phyloP scores from a whole-genome alignment of 92 coral and sea anemone genomes.

The Heliopora coerulea region DNA sequence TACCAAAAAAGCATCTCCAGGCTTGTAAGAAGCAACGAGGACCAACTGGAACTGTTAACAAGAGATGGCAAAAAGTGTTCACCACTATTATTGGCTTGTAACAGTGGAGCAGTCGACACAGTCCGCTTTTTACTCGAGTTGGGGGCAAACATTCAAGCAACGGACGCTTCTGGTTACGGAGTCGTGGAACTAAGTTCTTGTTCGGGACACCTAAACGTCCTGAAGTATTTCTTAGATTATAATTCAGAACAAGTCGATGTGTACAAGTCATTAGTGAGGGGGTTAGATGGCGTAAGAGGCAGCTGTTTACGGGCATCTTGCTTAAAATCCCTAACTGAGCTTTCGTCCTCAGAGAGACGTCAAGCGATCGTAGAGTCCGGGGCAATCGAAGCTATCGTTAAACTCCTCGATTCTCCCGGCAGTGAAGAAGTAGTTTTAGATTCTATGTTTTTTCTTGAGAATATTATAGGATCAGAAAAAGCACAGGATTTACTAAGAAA shows the following conservation, averaged over 20 bases:
- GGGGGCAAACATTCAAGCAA: conserved; percentile 77
- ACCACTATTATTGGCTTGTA: conserved; percentile 82
- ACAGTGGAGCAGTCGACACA: conserved; percentile 77
- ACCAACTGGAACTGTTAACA: conserved; percentile 85
- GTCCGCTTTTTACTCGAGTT: conserved; percentile 75
- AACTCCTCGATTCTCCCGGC: conserved; percentile 58
- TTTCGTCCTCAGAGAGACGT: conserved; percentile 57
- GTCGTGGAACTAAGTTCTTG: conserved; percentile 73
- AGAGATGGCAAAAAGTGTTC: conserved; percentile 78
- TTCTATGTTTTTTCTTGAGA: conserved; percentile 67
- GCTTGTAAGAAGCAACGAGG: conserved; percentile 76
- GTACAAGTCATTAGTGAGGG: conserved; percentile 67
- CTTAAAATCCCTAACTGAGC: conserved; percentile 72
- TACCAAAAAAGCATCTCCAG: conserved; percentile 92
- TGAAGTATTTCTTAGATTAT: conserved; percentile 75
- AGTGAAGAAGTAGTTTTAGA: conserved; percentile 64
- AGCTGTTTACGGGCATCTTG: conserved; percentile 64
- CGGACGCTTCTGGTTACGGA: conserved; percentile 70
- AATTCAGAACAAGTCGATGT: conserved; percentile 66
- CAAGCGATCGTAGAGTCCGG: conserved; percentile 64
- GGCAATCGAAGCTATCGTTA: conserved; percentile 63
- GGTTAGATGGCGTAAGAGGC: conserved; percentile 49
- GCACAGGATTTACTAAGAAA: conserved; percentile 63
- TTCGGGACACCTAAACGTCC: conserved; percentile 60
- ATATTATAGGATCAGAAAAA: conserved; percentile 44